A percentile compares a stretch with the other conserved stretches of the same genome.
These are phyloP conservation scores for Anarrhichthys ocellatus DNA, from an alignment of 2,113 vertebrate species.

Conservation along the genomic window DNA sequence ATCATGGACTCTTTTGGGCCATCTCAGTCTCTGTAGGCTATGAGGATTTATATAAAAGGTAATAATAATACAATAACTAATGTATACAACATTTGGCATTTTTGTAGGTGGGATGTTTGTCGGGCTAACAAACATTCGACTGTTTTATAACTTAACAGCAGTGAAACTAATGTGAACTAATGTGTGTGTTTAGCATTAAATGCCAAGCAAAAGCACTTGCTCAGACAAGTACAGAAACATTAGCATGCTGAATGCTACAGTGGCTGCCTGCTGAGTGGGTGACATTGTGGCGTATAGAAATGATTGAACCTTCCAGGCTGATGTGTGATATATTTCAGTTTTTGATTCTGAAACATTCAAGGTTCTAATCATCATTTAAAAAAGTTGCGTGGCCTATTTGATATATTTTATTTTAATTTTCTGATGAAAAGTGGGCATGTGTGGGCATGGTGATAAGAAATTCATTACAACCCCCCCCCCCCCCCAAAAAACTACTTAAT, in stretches of 20 bases:
- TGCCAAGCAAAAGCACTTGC: neutral
- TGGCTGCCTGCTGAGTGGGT: slow-evolving; percentile 1
- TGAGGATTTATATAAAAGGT: neutral
- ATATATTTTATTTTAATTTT: slow-evolving; percentile 1
- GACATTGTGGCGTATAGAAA: neutral
- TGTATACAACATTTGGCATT: neutral
- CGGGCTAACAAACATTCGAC: too few relatives aligned
- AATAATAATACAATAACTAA: neutral
- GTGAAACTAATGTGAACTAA: neutral
- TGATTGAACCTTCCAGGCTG: neutral
- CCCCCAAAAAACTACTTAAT: neutral
- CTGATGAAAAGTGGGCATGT: neutral
- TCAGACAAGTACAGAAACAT: neutral
- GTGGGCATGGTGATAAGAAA: slow-evolving; percentile 1
- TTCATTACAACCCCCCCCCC: neutral
- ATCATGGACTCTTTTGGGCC: neutral
- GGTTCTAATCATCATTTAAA: neutral
- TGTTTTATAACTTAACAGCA: too few relatives aligned
- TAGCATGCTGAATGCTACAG: slow-evolving; percentile 4
- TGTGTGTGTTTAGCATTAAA: neutral
- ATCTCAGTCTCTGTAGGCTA: neutral
- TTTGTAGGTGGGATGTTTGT: neutral
- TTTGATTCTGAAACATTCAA: neutral
- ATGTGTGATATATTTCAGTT: neutral
- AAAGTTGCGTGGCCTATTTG: neutral